phyloP scores from a whole-genome alignment of 1,140 invertebrate genomes.

The Tetramorium parvispinum region DNA sequence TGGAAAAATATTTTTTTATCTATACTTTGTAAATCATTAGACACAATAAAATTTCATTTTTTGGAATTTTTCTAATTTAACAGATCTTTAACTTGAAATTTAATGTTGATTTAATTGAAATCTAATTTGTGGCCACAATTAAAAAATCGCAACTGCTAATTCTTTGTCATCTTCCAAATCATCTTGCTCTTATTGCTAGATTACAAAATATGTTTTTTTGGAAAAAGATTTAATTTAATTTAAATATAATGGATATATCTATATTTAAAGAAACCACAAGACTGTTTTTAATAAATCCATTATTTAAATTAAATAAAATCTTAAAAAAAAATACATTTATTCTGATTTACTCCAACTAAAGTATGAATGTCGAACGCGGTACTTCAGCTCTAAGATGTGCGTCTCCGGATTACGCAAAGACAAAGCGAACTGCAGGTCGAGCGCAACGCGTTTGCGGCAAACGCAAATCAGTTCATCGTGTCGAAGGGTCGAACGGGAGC shows the following conservation, averaged over 20 bases:
- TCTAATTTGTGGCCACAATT: background rate
- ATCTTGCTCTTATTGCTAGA: background rate
- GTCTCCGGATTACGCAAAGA: slow-evolving; percentile 48
- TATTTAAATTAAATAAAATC: too few species aligned
- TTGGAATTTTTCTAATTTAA: background rate
- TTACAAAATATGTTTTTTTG: background rate
- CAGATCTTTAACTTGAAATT: background rate
- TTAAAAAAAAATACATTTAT: background rate
- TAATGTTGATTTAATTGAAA: background rate
- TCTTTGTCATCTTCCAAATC: background rate
- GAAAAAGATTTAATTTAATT: background rate
- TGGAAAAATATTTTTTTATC: background rate
- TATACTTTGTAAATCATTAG: background rate
- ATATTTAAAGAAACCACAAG: too few species aligned
- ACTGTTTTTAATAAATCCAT: too few species aligned
- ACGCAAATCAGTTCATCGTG: slow-evolving; percentile 46
- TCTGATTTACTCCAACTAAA: background rate
- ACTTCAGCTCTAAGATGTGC: background rate
- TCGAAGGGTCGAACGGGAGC: slow-evolving; percentile 3
- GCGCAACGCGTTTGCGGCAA: background rate
- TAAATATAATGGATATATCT: background rate
- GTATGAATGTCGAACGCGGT: background rate
- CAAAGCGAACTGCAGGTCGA: slow-evolving; percentile 2
- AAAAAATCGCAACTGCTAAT: slow-evolving; percentile 1
- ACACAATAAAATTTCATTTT: background rate